phyloP scores from a whole-genome alignment of 2,888 invertebrate genomes.

The Sarcophaga subvicina region DNA sequence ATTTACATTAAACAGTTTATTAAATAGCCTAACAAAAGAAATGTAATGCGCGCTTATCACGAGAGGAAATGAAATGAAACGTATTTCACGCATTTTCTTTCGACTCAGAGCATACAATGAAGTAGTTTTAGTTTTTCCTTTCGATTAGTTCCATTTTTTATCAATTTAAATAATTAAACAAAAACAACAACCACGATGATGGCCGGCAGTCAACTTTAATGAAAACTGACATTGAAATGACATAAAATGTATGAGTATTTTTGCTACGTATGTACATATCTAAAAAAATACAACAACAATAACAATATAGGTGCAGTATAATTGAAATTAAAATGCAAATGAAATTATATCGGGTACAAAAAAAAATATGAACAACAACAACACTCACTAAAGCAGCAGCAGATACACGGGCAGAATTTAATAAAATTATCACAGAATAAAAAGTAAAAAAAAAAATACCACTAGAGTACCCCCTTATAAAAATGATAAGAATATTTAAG shows the following conservation, averaged over 20 bases:
- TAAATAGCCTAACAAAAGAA: too few relatives aligned
- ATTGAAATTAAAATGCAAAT: slow-evolving; percentile 48
- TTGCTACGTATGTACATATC: neutral
- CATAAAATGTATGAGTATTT: slow-evolving; percentile 36
- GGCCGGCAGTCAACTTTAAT: slow-evolving; percentile 4
- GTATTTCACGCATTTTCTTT: too few relatives aligned
- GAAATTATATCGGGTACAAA: slow-evolving; percentile 13
- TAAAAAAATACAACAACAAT: slow-evolving; percentile 20
- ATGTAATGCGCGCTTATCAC: too few relatives aligned
- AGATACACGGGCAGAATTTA: neutral
- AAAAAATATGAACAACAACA: neutral
- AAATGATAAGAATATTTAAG: too few relatives aligned
- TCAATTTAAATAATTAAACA: slow-evolving; percentile 51
- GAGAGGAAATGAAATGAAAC: too few relatives aligned
- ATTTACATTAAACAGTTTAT: too few relatives aligned
- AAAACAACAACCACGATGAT: slow-evolving; percentile 9
- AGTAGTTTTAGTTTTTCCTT: neutral
- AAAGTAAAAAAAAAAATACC: too few relatives aligned
- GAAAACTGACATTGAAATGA: slow-evolving; percentile 61
- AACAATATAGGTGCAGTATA: slow-evolving; percentile 39
- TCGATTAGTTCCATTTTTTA: slow-evolving; percentile 16
- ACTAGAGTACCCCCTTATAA: too few relatives aligned
- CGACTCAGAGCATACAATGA: too few relatives aligned
- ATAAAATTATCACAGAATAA: slow-evolving; percentile 7
- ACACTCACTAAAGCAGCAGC: neutral